Base-by-base conservation (phyloP, 2,888 invertebrate species). In the Ectobius pallidus region DNA sequence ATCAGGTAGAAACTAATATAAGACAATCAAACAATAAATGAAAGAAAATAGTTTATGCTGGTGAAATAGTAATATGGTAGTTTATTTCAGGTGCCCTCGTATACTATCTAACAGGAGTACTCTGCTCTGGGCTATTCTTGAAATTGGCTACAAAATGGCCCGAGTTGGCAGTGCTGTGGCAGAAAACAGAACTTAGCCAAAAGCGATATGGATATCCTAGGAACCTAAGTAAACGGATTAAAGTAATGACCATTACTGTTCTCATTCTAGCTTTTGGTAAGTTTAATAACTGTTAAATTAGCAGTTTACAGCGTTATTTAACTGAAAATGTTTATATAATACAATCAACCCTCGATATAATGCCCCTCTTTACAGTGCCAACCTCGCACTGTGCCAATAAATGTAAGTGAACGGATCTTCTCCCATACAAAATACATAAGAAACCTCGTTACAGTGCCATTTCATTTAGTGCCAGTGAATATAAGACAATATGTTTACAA, bases 91-190 rank as follows among this genome's bases (percentile, higher is more conserved):
- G 44, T 18, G 2, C 65, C n/a, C n/a, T 65, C 7, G 42, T 65
- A 18, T 65, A 34, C 27, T 44, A 65, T 20, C 0, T 18, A 2
- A 65, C 65, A 7, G 46, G 46, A n/a, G n/a, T 46, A 16, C 1
- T 25, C 6, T 65, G 65, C 44, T 30, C 44, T 9, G 3, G 7
- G 0, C 77, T 89, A 1, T 87, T 87, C 32, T 82, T 88, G 76
- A 84, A 82, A 73, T 78, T 88, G 75, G 86, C 87, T 0, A 82
- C 81, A 27, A 81, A 84, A 70, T 88, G 88, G 88, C 87, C 87
- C 3, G 78, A 77, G n/a, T 79, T 88, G 34, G 84, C 85, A 79
- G 69, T 80, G 61, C 80, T 82, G 27, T 71, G 71, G 71, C 63
- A 71, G 18, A n/a, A 32, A 18, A 30, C 52, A 49, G 71, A 71